Conservation (phyloP, 64 coral and sea anemone species). For the Astreopora myriophthalma region DNA sequence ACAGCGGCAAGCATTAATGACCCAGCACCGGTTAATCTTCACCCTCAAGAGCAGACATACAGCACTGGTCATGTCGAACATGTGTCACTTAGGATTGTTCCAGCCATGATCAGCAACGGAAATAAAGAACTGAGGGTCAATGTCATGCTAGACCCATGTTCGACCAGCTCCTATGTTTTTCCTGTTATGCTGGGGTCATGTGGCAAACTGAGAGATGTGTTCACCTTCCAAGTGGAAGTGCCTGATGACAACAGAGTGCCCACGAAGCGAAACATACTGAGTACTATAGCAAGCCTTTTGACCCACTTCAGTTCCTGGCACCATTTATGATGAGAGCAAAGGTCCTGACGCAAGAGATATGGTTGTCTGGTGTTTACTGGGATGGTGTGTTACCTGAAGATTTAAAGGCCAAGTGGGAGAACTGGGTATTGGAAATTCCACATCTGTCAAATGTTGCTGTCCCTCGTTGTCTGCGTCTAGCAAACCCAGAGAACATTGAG, state of each 20-base stretch:
- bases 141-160: conserved; percentile 53
- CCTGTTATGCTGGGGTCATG: conserved; percentile 16
- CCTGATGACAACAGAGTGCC: neutral
- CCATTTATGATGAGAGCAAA: conserved; percentile 37
- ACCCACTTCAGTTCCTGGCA: conserved; percentile 38
- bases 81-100: conserved; percentile 33
- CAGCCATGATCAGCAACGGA: conserved; percentile 6
- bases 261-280: conserved; percentile 56
- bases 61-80: neutral
- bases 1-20: neutral
- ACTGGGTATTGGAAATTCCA: neutral
- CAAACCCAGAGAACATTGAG: conserved; percentile 25
- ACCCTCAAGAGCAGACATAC: neutral
- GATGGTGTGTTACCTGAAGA: conserved; percentile 34
- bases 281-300: conserved; percentile 40
- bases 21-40: neutral
- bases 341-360: conserved; percentile 4
- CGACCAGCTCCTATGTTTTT: conserved; percentile 44
- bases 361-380: conserved; percentile 13
- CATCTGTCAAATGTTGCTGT: conserved; percentile 54
- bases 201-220: neutral
- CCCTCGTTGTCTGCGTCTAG: conserved; percentile 39
- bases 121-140: conserved; percentile 9
- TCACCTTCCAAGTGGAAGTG: conserved; percentile 13
- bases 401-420: conserved; percentile 1